phyloP scores from a whole-genome alignment of 2,113 vertebrate species.

The Bagarius yarrelli region DNA sequence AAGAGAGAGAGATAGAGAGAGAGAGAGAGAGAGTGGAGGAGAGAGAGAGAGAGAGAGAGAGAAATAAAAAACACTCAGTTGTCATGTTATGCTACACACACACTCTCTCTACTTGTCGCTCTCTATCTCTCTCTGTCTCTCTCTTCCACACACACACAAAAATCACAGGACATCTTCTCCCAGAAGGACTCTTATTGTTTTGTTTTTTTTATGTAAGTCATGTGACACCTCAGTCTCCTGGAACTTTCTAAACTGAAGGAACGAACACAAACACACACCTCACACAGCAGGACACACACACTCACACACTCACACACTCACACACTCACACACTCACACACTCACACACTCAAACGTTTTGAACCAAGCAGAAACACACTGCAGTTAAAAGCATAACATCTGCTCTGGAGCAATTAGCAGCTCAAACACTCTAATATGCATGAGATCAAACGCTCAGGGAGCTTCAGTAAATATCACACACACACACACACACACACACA shows the following conservation, averaged over 20 bases:
- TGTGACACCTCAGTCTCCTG: conserved; percentile 28
- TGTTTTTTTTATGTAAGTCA: conserved; percentile 35
- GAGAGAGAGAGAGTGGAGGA: neutral
- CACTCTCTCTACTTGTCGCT: no score
- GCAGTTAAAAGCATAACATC: conserved; percentile 30
- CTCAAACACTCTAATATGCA: conserved; percentile 36
- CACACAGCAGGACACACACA: neutral
- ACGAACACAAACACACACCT: neutral
- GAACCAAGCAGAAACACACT: conserved; percentile 3
- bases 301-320: neutral
- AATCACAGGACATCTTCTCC: conserved; percentile 26
- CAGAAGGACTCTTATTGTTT: conserved; percentile 37
- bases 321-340: conserved; percentile 8
- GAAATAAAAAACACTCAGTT: neutral
- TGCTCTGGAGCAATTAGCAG: conserved; percentile 27
- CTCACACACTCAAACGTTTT: conserved; percentile 6
- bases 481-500: conserved; percentile 14
- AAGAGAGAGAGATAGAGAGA: no score
- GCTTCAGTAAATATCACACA: neutral
- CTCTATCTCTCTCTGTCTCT: no score
- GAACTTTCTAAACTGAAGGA: conserved; percentile 8
- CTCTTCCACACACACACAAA: conserved; percentile 33
- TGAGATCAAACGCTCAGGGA: conserved; percentile 20
- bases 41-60: neutral
- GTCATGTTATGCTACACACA: neutral